Conservation (phyloP, 2,888 invertebrate species). For the Argynnis bischoffii region DNA sequence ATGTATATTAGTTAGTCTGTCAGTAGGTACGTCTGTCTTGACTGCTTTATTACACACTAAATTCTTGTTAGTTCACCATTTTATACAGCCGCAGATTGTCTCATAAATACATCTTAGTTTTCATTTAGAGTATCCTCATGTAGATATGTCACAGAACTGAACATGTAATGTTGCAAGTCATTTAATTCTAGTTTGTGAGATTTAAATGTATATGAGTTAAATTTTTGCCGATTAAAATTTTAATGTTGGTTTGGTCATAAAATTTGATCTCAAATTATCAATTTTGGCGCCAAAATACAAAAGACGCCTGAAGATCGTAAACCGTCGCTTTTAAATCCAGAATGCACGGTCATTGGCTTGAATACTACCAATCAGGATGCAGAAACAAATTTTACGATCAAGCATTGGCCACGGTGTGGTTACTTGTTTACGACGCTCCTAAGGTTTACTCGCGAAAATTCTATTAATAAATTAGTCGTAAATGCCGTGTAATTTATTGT, state of each 20-base stretch:
- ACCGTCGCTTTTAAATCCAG: constrained; percentile 78
- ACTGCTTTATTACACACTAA: constrained; percentile 68
- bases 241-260: constrained; percentile 15
- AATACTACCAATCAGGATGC: constrained; percentile 68
- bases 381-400: constrained; percentile 71
- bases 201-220: background rate
- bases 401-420: constrained; percentile 72
- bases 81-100: constrained; percentile 49
- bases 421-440: constrained; percentile 77
- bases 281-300: constrained; percentile 80
- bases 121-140: constrained; percentile 41
- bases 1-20: constrained; percentile 42
- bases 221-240: background rate
- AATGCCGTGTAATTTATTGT: constrained; percentile 75
- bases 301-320: constrained; percentile 76
- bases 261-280: constrained; percentile 42
- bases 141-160: constrained; percentile 4
- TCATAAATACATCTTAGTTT: constrained; percentile 48
- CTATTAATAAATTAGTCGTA: constrained; percentile 82
- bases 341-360: constrained; percentile 67
- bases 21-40: constrained; percentile 52
- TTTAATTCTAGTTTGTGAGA: background rate
- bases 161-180: background rate
- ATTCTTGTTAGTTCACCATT: constrained; percentile 53
- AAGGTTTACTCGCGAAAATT: constrained; percentile 79